Conservation (phyloP, 2,888 invertebrate genomes). For the Zhengitettix transpicula region DNA sequence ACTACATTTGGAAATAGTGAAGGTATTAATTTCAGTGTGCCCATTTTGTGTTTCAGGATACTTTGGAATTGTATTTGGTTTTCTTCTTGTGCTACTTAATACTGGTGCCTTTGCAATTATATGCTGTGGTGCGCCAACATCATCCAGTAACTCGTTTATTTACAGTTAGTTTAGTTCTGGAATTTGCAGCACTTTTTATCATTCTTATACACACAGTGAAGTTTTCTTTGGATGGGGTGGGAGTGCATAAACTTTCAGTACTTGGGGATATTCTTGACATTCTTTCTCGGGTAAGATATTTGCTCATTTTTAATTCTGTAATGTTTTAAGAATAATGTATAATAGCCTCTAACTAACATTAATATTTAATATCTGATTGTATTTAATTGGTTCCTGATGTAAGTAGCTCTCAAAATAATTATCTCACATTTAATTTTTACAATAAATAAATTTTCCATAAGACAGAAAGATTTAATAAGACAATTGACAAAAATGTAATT, state of each 20-base stretch:
- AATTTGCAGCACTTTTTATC: conserved; percentile 70
- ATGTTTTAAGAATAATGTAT: too few relatives aligned
- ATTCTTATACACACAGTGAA: conserved; percentile 78
- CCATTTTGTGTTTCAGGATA: conserved; percentile 40
- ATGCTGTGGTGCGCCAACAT: conserved; percentile 73
- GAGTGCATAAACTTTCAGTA: conserved; percentile 63
- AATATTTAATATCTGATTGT: too few relatives aligned
- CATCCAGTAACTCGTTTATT: conserved; percentile 85
- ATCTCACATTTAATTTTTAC: too few relatives aligned
- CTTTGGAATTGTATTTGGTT: conserved; percentile 74
- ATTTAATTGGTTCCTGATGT: too few relatives aligned
- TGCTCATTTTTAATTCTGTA: too few relatives aligned
- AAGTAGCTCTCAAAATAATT: too few relatives aligned
- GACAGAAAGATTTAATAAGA: background rate
- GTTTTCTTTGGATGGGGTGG: conserved; percentile 81
- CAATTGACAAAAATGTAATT: background rate
- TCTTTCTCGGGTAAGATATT: conserved; percentile 57
- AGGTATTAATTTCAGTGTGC: background rate
- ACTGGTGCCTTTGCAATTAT: conserved; percentile 75
- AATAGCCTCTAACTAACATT: too few relatives aligned
- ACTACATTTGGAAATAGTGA: background rate
- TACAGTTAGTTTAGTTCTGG: conserved; percentile 69
- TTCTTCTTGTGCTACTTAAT: conserved; percentile 77
- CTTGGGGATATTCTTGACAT: conserved; percentile 87
- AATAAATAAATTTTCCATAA: too few relatives aligned